Base-by-base conservation (phyloP, 2,888 invertebrate genomes). In the Sinohyriopsis cumingii region DNA sequence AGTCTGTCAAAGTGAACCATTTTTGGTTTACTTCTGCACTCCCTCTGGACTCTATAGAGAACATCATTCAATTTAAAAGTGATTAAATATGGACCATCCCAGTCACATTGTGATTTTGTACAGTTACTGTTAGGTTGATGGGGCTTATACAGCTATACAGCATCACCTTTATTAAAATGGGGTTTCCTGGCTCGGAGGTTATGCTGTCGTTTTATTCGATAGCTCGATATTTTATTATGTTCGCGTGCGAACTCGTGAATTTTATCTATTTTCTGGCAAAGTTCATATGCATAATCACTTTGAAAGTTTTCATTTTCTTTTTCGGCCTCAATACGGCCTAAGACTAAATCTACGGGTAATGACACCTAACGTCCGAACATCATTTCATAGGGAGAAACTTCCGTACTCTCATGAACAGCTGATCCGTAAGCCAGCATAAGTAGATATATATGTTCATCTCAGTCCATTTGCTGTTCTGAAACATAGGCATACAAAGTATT, bases 261-360 rank as follows among this genome's bases (percentile, higher is more conserved):
- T 97, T 97, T 88, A 92, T 94, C 0, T 92, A 93, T 80, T 97
- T 97, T 90, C n/a, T 59, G 55, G 53, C 54, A 53, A 18, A 75
- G 15, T 69, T 72, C 69, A 65, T 69, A 69, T n/a, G 68, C 62
- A 62, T 75, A 75, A n/a, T 75, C 53, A 20, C 66, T 56, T 7
- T 69, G 71, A 59, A 72, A 75, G 9, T 65, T 55, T 18, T 55
- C 20, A 24, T 64, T 24, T 57, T 5, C 9, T 12, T 20, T 55
- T 59, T 55, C 28, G 22, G 67, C 25, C 25, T 25, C 67, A 63
- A 57, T 55, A 20, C 25, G 24, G n/a, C 71, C 68, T 28, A 69
- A 65, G 67, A 71, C 66, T 24, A 76, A 57, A 65, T 71, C 71
- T 7, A 76, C 12, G 9, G 76, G 76, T 59, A 55, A 56, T n/a